A percentile compares a stretch with the other conserved stretches of the same genome.
Evolutionary conservation across 2,797 vertebrate genomes (phyloP).

Genomic region (Sus cebifrons): DNA sequence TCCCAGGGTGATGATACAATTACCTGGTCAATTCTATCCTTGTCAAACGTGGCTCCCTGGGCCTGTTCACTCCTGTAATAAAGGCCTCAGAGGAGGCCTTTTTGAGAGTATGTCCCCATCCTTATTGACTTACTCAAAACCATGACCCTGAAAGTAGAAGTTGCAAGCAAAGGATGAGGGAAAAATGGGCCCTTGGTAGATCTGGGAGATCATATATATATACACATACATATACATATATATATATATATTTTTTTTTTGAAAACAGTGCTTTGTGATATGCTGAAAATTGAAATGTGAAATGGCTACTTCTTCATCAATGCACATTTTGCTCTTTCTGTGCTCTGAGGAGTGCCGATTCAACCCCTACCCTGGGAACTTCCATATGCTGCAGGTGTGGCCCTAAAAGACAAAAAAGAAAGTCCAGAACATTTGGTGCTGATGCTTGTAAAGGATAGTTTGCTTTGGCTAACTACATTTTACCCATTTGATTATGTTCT

Average conservation of each 20-base stretch:
- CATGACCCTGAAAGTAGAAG: neutral
- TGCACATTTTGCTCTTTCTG: neutral
- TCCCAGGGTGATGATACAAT: neutral
- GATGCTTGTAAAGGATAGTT: neutral
- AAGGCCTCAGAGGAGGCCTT: neutral
- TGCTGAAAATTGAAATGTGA: neutral
- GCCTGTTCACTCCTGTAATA: neutral
- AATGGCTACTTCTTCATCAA: neutral
- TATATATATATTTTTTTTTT: too few relatives aligned
- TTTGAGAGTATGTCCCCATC: neutral
- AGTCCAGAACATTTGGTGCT: slow-evolving; percentile 41
- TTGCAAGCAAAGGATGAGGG: neutral
- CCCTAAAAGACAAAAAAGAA: neutral
- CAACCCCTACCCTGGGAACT: too few relatives aligned
- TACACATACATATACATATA: too few relatives aligned
- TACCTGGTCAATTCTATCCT: neutral
- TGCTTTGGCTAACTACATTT: slow-evolving; percentile 22
- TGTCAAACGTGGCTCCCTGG: too few relatives aligned
- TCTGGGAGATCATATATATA: neutral
- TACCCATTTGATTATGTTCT: neutral
- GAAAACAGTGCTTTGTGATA: neutral
- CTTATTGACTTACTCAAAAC: neutral
- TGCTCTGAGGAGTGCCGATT: neutral
- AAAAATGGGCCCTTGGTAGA: neutral
- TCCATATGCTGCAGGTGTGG: too few relatives aligned